Base-by-base conservation (phyloP, 2,113 vertebrate genomes). In the Heloderma charlesbogerti region DNA sequence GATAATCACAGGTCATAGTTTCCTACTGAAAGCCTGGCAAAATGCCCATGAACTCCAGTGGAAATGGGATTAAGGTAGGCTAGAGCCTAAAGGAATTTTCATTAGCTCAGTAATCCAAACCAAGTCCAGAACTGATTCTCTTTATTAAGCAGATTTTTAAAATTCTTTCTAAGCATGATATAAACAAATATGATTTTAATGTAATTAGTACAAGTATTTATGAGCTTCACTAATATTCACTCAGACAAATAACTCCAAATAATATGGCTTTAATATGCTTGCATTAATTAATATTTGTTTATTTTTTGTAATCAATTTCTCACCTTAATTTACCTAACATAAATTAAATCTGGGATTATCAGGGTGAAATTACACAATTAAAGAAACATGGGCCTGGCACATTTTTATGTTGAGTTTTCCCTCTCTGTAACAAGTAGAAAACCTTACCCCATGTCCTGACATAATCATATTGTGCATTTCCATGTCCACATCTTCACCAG, bases 131-230 rank as follows among this genome's bases (percentile, higher is more conserved):
- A n/a, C 3, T n/a, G n/a, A 54, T 83, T 67, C 25, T 34, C 29
- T 88, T 88, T 48, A 85, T 27, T 84, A 78, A 69, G 40, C 27
- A 84, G 10, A 74, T 82, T 63, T 87, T 89, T 20, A 83, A 77
- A 54, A 82, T 85, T 78, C 60, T 54, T 90, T 66, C 57, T 78
- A 37, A 84, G 54, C 54, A 29, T 40, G 7, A 54, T 48, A 71
- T 25, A 18, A 89, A 89, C n/a, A 89, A 82, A 54, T 71, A 37
- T 57, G 40, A 29, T 66, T 63, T 7, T 71, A 40, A 27, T 84
- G 48, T 84, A 84, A 77, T 31, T 66, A 51, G 48, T 60, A 29
- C 7, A 37, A 60, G 12, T 27, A 37, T 75, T 63, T 89, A 51
- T 66, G 13, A 25, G 40, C 6, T 34, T 25, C 20, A 20, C 37